These are phyloP conservation scores for Drosophila ambigua DNA, from an alignment of 1,140 invertebrate species.

Conservation along the genomic window DNA sequence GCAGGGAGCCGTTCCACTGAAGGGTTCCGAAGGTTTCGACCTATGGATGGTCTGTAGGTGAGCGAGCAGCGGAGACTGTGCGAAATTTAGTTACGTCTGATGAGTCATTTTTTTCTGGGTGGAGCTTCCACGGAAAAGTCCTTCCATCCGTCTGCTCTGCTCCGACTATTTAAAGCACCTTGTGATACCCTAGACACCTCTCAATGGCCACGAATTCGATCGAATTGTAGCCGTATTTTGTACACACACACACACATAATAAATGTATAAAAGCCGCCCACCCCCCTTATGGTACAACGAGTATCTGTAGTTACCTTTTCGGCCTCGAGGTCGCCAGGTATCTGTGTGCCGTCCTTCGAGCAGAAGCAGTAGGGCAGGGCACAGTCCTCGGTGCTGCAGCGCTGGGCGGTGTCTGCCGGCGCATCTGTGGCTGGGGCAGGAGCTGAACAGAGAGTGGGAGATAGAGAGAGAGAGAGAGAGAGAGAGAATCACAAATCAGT, in stretches of 20 bases:
- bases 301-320: constrained; percentile 87
- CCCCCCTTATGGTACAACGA: not conserved
- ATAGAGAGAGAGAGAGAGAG: not conserved
- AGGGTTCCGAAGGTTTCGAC: not conserved
- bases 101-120: no score
- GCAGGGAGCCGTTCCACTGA: not conserved
- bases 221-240: no score
- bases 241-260: no score
- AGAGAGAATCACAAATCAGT: constrained; percentile 30
- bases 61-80: no score
- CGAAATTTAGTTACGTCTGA: no score
- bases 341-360: constrained; percentile 94
- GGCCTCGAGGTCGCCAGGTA: constrained; percentile 92
- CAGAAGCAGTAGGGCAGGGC: constrained; percentile 96
- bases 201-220: no score
- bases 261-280: not conserved
- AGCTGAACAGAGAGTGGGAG: constrained; percentile 85
- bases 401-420: constrained; percentile 90
- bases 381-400: constrained; percentile 91
- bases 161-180: no score
- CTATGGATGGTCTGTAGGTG: not conserved
- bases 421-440: constrained; percentile 91
- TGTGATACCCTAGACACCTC: no score
- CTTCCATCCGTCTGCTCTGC: no score
- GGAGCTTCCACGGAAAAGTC: no score